phyloP scores from a whole-genome alignment of 2,113 vertebrate genomes.

The Burhinus oedicnemus region DNA sequence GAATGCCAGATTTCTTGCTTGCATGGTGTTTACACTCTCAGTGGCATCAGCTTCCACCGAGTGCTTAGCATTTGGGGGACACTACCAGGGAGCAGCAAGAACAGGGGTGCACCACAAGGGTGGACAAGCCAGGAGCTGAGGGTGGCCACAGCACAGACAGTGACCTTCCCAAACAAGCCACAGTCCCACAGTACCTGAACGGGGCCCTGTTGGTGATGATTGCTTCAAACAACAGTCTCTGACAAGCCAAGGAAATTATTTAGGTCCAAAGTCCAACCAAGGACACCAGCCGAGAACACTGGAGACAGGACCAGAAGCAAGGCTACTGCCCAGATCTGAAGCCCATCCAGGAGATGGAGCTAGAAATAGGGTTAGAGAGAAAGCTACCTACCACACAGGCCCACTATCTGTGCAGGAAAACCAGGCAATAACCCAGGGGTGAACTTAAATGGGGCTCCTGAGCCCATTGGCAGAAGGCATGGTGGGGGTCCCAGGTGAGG shows the following conservation, averaged over 20 bases:
- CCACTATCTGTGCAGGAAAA: not conserved
- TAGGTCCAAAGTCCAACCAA: not conserved
- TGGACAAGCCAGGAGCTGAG: not conserved
- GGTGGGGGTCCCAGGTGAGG: not conserved
- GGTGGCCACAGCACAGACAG: not conserved
- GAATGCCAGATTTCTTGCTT: not conserved
- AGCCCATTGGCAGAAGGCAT: not conserved
- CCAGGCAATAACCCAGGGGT: fast-evolving
- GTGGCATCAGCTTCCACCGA: not conserved
- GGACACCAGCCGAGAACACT: not conserved
- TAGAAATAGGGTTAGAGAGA: not conserved
- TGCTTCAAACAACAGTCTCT: not conserved
- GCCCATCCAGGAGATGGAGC: not conserved
- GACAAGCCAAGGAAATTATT: not conserved
- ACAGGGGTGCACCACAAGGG: not conserved
- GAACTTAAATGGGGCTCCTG: not conserved
- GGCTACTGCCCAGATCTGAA: not conserved
- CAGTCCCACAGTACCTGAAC: no score
- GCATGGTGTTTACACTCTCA: not conserved
- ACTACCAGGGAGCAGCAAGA: not conserved
- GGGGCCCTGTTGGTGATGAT: not conserved
- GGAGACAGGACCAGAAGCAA: not conserved
- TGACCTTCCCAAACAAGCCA: not conserved
- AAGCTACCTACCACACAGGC: not conserved
- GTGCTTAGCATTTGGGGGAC: not conserved